Conservation (phyloP, 2,113 vertebrate genomes). For the Baryphthengus martii region DNA sequence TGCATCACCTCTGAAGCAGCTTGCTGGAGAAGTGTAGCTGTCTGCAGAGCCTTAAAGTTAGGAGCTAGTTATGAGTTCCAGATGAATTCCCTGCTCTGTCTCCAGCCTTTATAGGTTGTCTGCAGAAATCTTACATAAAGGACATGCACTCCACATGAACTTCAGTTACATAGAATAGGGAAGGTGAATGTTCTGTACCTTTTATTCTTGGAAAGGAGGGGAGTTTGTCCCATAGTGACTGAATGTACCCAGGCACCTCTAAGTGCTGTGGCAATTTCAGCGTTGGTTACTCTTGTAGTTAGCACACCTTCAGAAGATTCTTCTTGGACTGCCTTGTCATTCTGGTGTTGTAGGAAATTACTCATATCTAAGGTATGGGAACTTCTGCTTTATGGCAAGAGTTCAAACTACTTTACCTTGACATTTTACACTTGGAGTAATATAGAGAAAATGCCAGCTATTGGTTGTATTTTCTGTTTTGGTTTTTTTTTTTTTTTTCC, state of each 20-base stretch:
- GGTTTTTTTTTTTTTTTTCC: background rate
- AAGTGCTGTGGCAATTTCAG: background rate
- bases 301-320: background rate
- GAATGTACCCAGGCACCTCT: accelerated
- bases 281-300: background rate
- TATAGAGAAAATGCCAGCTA: background rate
- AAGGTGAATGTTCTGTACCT: background rate
- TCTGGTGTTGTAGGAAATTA: background rate
- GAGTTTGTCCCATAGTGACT: background rate
- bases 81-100: background rate
- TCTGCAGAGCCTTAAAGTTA: background rate
- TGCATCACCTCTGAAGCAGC: background rate
- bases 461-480: background rate
- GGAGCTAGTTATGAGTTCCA: background rate
- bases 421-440: background rate
- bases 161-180: background rate
- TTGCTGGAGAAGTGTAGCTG: background rate
- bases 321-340: background rate
- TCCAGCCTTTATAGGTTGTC: background rate
- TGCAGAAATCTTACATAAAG: background rate
- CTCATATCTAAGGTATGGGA: background rate
- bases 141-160: background rate
- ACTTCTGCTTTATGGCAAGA: background rate
- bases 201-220: background rate
- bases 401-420: background rate